Evolutionary conservation across 2,888 invertebrate genomes (phyloP).

Genomic region (Drosophila putrida): DNA sequence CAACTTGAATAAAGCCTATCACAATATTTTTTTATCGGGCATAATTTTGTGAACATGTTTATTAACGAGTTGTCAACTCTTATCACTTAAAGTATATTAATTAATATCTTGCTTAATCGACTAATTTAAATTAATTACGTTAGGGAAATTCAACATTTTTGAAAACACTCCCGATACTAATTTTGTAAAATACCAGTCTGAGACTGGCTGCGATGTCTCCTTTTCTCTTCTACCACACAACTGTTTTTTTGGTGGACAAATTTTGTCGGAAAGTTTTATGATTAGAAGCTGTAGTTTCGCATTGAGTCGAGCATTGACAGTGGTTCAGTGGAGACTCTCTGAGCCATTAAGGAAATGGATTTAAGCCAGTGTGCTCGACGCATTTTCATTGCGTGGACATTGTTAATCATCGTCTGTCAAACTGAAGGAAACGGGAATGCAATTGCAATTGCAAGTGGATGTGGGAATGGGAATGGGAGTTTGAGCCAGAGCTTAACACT

Average conservation of each 20-base stretch:
- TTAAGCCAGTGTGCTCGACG: constrained; percentile 55
- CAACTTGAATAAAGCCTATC: no score
- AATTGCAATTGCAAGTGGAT: constrained; percentile 1
- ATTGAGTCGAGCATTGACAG: constrained; percentile 8
- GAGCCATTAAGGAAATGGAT: constrained; percentile 73
- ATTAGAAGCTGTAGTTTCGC: constrained; percentile 13
- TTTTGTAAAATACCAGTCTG: not conserved
- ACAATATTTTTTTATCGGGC: no score
- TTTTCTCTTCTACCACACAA: constrained; percentile 12
- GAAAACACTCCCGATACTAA: no score
- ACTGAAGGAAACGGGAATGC: constrained; percentile 17
- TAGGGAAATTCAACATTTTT: not conserved
- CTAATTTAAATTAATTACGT: not conserved
- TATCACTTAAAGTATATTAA: no score
- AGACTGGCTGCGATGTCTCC: constrained; percentile 26
- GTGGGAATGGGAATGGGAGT: not conserved
- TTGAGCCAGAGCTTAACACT: constrained; percentile 16
- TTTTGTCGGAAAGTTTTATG: not conserved
- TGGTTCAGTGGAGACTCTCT: constrained; percentile 11
- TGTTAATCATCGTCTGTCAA: constrained; percentile 55
- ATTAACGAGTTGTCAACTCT: no score
- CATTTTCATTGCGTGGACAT: constrained; percentile 48
- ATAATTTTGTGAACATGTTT: no score
- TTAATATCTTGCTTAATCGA: no score
- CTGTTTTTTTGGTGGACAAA: constrained; percentile 38